phyloP scores from a whole-genome alignment of 1,140 invertebrate species.

The Drosophila mayri region DNA sequence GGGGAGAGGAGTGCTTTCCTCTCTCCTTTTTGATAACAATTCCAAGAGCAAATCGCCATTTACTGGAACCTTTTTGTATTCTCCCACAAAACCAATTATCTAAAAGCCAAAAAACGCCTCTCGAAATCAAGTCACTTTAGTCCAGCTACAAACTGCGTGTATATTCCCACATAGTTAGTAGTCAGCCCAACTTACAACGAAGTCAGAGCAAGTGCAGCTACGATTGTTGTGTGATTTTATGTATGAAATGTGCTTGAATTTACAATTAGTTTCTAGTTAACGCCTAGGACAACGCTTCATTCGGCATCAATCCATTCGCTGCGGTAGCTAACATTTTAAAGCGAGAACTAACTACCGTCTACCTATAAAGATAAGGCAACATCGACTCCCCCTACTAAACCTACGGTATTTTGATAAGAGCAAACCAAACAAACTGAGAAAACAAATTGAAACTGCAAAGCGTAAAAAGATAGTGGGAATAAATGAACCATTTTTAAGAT shows the following conservation, averaged over 20 bases:
- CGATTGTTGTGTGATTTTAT: slow-evolving; percentile 76
- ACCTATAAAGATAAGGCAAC: slow-evolving; percentile 47
- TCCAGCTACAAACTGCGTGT: slow-evolving; percentile 26
- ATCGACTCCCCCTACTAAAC: slow-evolving; percentile 40
- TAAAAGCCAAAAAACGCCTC: background rate
- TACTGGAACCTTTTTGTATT: background rate
- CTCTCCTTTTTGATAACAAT: too few relatives aligned
- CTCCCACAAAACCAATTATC: background rate
- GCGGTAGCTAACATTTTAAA: slow-evolving; percentile 64
- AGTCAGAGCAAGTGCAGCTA: slow-evolving; percentile 48
- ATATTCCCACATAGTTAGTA: slow-evolving; percentile 64
- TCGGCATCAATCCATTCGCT: slow-evolving; percentile 64
- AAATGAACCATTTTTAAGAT: slow-evolving; percentile 70
- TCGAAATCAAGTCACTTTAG: slow-evolving; percentile 6
- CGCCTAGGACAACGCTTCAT: slow-evolving; percentile 65
- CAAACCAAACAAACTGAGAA: slow-evolving; percentile 42
- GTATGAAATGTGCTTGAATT: slow-evolving; percentile 70
- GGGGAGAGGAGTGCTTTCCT: background rate
- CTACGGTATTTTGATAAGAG: slow-evolving; percentile 76
- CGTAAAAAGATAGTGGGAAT: slow-evolving; percentile 50
- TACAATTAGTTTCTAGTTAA: slow-evolving; percentile 66
- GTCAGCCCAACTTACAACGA: slow-evolving; percentile 69
- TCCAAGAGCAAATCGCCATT: background rate
- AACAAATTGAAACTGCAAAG: slow-evolving; percentile 20
- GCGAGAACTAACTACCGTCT: slow-evolving; percentile 23